Percentiles rank a stretch among this genome's conserved stretches.
Conservation (phyloP, 1,140 invertebrate genomes). For the Tenebrio molitor region DNA sequence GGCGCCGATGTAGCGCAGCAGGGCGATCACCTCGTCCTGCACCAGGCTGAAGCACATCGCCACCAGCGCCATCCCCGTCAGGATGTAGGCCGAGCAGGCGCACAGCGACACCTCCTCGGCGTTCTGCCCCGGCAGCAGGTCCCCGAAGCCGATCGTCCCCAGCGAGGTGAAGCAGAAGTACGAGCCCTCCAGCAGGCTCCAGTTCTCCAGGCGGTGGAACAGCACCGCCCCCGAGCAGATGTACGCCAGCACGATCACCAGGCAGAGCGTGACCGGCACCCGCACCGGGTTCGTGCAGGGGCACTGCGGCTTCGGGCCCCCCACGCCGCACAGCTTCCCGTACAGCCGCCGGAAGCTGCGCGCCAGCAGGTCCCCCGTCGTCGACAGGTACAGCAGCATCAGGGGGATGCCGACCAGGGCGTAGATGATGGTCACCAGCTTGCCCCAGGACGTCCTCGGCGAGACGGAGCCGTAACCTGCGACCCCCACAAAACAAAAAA, state of each 20-base stretch:
- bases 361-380: constrained; percentile 83
- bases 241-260: constrained; percentile 91
- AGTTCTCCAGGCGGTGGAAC: constrained; percentile 91
- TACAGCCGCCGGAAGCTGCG: constrained; percentile 72
- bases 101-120: constrained; percentile 85
- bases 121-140: constrained; percentile 80
- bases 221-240: constrained; percentile 92
- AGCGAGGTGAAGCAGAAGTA: constrained; percentile 92
- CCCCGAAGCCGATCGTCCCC: constrained; percentile 81
- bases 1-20: constrained; percentile 67
- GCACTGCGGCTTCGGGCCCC: constrained; percentile 56
- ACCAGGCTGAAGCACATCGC: constrained; percentile 98
- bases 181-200: constrained; percentile 87
- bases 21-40: constrained; percentile 84
- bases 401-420: constrained; percentile 91
- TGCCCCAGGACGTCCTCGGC: constrained; percentile 90
- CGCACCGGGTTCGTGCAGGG: constrained; percentile 71
- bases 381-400: constrained; percentile 90
- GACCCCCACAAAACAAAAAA: constrained; percentile 56
- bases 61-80: constrained; percentile 94
- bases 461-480: constrained; percentile 94
- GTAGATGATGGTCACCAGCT: constrained; percentile 89
- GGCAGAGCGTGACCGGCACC: constrained; percentile 90
- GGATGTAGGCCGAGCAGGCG: constrained; percentile 87
- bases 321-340: constrained; percentile 67